Evolutionary conservation across 2,888 invertebrate genomes (phyloP), one percentile per base, ranked within the genome.

Genomic region (Choristoneura rosaceana): DNA sequence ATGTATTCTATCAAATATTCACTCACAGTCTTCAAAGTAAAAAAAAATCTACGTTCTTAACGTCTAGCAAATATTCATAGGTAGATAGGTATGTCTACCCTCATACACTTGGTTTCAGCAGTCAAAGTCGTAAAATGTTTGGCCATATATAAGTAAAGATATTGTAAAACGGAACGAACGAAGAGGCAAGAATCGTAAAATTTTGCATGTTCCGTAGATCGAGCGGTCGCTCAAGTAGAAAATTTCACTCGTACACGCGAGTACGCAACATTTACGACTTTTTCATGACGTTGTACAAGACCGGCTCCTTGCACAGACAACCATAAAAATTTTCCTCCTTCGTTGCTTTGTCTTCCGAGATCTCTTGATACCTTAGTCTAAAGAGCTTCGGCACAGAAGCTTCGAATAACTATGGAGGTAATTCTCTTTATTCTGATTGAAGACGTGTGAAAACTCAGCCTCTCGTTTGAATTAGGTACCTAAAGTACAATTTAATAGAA

Each of bases 261-360:
- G 84, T 87, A 88, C 86, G 88, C 87, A 87, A 86, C 90, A 85
- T 92, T 92, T 92, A 91, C 91, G 91, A 88, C 83, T 84, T 88
- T 91, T 91, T 89, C 88, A 91, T 86, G 87, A 86, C 87, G 83
- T 85, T 84, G 80, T 85, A 87, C 84, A 84, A 86, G 86, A 82
- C 87, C 83, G 83, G 81, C 79, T 87, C 82, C 83, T 83, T 81
- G 79, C 83, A 82, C 80, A 86, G 84, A 86, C 85, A 81, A 81
- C 84, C 85, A 86, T 91, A 89, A 90, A 90, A 87, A 86, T 83
- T 83, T 55, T 84, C 82, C 80, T 79, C 78, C 76, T 78, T 78
- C 79, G 79, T 79, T 79, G 82, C 77, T 81, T 83, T 81, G 78
- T 76, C 79, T 76, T 76, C 74, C 80, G 82, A 79, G 82, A 83